Percentiles rank a stretch among this genome's conserved stretches.
phyloP scores from a whole-genome alignment of 2,888 invertebrate species.

The Bhutanitis thaidina region DNA sequence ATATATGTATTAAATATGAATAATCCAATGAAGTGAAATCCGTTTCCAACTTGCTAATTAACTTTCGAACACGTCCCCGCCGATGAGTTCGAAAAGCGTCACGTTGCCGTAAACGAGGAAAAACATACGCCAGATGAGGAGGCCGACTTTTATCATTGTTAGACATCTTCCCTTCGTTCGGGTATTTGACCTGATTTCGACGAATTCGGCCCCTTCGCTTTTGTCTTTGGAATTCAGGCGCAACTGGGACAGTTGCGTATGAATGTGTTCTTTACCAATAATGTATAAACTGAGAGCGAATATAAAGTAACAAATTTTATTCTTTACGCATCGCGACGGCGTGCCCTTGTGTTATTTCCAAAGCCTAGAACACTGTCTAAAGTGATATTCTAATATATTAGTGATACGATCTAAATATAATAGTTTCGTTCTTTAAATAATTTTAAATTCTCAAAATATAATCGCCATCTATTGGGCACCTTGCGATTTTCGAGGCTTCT shows the following conservation, averaged over 20 bases:
- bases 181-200: conserved; percentile 8
- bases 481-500: too few relatives aligned
- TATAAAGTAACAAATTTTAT: too few relatives aligned
- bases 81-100: neutral
- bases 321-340: too few relatives aligned
- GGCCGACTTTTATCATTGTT: conserved; percentile 7
- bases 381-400: too few relatives aligned
- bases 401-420: too few relatives aligned
- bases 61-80: neutral
- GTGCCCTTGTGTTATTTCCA: too few relatives aligned
- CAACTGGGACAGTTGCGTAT: conserved; percentile 1
- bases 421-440: too few relatives aligned
- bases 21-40: neutral
- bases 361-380: too few relatives aligned
- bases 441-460: too few relatives aligned
- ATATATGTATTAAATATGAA: too few relatives aligned
- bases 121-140: neutral
- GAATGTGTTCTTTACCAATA: neutral
- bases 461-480: too few relatives aligned
- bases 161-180: neutral
- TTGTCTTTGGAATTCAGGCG: neutral
- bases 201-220: neutral
- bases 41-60: neutral
- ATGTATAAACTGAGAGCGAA: too few relatives aligned
- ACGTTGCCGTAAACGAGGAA: neutral